A percentile compares a stretch with the other conserved stretches of the same genome.
These are phyloP conservation scores for Lycocerus yunnanus DNA, from an alignment of 2,888 invertebrate species.

Conservation along the genomic window DNA sequence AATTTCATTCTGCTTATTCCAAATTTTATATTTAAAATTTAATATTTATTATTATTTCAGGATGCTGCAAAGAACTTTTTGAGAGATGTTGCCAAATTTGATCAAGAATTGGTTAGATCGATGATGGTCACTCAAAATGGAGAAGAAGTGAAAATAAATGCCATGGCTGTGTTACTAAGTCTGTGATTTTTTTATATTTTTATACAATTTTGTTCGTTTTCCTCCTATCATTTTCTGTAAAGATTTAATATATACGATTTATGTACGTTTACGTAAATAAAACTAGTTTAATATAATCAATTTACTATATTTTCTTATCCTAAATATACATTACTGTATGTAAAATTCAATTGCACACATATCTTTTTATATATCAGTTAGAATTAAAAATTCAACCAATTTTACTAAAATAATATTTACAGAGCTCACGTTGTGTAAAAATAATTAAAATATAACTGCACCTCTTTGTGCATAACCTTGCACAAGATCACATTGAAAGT, in stretches of 20 bases:
- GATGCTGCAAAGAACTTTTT: slow-evolving; percentile 60
- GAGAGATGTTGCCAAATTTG: slow-evolving; percentile 57
- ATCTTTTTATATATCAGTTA: slow-evolving; percentile 10
- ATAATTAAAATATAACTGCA: background rate
- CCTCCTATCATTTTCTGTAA: background rate
- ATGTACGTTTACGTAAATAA: background rate
- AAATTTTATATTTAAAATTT: no score
- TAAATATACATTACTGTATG: slow-evolving; percentile 31
- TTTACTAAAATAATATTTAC: background rate
- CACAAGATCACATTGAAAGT: background rate
- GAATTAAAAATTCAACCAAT: background rate
- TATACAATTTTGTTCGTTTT: background rate
- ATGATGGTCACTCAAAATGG: background rate
- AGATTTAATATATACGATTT: background rate
- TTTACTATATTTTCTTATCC: slow-evolving; percentile 9
- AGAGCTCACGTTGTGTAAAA: background rate
- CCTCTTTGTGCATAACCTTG: background rate
- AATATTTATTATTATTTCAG: no score
- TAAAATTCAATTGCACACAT: slow-evolving; percentile 34
- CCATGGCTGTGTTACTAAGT: background rate
- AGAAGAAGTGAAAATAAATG: background rate
- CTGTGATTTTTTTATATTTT: background rate
- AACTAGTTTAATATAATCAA: background rate
- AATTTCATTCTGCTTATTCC: no score
- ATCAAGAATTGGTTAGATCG: slow-evolving; percentile 50